Evolutionary conservation across 1,140 invertebrate genomes (phyloP).

Genomic region (Trichogramma pretiosum): DNA sequence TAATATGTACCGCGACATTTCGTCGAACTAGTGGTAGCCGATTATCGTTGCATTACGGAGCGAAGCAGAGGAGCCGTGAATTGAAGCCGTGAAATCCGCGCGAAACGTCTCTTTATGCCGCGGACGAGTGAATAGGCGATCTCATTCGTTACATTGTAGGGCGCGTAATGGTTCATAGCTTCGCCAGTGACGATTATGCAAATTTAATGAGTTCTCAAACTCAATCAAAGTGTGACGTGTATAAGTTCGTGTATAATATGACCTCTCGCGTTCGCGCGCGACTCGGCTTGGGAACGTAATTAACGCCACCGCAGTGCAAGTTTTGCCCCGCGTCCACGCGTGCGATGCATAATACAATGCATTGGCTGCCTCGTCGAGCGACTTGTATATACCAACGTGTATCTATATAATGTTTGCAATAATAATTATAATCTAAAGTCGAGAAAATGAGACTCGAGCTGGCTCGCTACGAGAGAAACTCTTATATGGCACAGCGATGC

Average conservation of each 20-base stretch:
- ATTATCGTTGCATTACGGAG: too few species aligned
- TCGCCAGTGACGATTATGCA: conserved; percentile 8
- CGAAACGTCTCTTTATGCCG: too few species aligned
- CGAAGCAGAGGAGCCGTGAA: too few species aligned
- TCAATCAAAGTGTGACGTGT: conserved; percentile 17
- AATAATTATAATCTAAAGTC: too few species aligned
- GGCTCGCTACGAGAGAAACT: neutral
- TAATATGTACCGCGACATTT: too few species aligned
- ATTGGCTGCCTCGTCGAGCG: neutral
- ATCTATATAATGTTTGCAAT: neutral
- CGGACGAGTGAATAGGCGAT: too few species aligned
- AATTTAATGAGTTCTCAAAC: conserved; percentile 14
- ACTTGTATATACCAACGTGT: too few species aligned
- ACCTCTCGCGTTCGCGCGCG: neutral
- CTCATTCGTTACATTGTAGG: too few species aligned
- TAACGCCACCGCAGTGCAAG: neutral
- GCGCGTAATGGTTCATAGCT: neutral
- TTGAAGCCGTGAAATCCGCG: too few species aligned
- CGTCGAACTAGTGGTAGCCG: too few species aligned
- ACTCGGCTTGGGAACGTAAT: conserved; percentile 1
- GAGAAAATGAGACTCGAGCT: too few species aligned
- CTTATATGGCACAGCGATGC: neutral
- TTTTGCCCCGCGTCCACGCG: neutral
- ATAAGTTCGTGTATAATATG: too few species aligned
- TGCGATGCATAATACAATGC: neutral